These are phyloP conservation scores for Phengaris arion DNA, from an alignment of 2,888 invertebrate species.

Conservation along the genomic window DNA sequence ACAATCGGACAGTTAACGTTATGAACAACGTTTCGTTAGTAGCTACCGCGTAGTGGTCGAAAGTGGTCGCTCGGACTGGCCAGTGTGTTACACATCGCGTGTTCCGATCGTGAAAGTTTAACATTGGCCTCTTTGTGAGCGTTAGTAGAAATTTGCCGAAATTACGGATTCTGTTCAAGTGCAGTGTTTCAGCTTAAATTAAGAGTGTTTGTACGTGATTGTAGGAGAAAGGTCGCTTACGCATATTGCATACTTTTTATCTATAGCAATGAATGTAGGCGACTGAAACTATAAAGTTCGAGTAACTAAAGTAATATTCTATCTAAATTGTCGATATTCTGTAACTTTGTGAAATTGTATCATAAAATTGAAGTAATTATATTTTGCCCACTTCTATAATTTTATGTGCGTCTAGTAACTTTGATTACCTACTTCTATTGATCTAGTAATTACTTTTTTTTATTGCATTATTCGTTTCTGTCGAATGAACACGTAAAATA, in stretches of 20 bases:
- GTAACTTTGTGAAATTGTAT: background rate
- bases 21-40: conserved; percentile 41
- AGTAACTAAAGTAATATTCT: background rate
- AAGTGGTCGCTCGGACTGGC: conserved; percentile 54
- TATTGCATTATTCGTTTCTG: conserved; percentile 19
- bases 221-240: conserved; percentile 11
- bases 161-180: conserved; percentile 29
- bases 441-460: conserved; percentile 13
- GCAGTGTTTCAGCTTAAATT: conserved; percentile 22
- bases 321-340: background rate
- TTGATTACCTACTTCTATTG: background rate
- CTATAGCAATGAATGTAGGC: background rate
- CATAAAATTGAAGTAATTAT: background rate
- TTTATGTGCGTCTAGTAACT: background rate
- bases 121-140: conserved; percentile 64
- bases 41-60: conserved; percentile 63
- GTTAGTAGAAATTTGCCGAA: conserved; percentile 55
- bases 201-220: background rate
- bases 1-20: conserved; percentile 33
- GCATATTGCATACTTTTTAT: background rate
- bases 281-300: background rate
- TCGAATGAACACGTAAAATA: background rate
- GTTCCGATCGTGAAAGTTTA: conserved; percentile 76
- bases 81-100: conserved; percentile 56
- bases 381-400: background rate